Evolutionary conservation across 2,888 invertebrate genomes (phyloP).

Genomic region (Hirtodrosophila alboralis): DNA sequence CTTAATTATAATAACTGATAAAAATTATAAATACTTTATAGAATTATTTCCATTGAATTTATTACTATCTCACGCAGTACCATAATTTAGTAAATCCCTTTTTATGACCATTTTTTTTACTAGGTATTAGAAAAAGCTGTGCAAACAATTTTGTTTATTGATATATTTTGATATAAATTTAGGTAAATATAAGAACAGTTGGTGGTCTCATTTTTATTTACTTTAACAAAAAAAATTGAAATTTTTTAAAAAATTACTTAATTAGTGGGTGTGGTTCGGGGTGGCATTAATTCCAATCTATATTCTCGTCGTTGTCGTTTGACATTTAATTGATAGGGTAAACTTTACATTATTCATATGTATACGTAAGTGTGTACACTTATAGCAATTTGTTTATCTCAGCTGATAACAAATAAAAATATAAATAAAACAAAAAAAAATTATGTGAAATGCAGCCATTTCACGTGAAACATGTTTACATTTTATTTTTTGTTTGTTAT

Average conservation of each 20-base stretch:
- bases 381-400: conserved; percentile 50
- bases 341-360: conserved; percentile 2
- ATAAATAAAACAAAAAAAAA: no score
- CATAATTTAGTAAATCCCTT: not conserved
- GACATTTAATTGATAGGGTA: conserved; percentile 36
- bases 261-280: conserved; percentile 9
- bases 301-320: conserved; percentile 1
- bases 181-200: conserved; percentile 45
- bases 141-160: conserved; percentile 59
- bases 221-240: conserved; percentile 3
- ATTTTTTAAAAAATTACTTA: conserved; percentile 14
- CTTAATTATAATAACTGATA: no score
- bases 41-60: no score
- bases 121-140: conserved; percentile 68
- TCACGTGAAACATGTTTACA: conserved; percentile 26
- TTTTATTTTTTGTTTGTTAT: conserved; percentile 22
- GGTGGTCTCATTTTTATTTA: conserved; percentile 21
- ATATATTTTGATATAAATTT: conserved; percentile 33
- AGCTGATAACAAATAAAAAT: conserved; percentile 54
- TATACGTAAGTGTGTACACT: conserved; percentile 14
- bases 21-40: no score
- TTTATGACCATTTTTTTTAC: not conserved
- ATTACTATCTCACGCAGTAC: no score
- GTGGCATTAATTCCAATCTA: not conserved
- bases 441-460: conserved; percentile 34